Evolutionary conservation across 1,140 invertebrate species (phyloP).

Genomic region (Oreohelix idahoensis): DNA sequence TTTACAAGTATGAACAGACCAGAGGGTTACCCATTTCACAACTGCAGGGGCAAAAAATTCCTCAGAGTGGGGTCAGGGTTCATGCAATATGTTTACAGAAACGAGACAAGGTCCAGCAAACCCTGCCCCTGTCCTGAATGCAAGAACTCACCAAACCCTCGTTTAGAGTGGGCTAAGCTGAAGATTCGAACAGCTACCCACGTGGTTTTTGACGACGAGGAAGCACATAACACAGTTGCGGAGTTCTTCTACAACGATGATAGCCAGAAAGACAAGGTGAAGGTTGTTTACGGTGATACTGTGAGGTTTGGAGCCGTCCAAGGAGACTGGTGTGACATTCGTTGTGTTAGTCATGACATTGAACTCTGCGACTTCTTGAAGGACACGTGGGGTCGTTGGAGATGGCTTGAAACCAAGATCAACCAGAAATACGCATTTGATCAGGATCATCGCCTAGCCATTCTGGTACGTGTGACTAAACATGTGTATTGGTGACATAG

Average conservation of each 20-base stretch:
- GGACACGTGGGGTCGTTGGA: conserved; percentile 31
- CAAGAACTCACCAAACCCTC: neutral
- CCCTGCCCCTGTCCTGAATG: conserved; percentile 33
- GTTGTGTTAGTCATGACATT: conserved; percentile 29
- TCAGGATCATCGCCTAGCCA: conserved; percentile 13
- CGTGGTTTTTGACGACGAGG: conserved; percentile 31
- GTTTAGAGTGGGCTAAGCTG: conserved; percentile 30
- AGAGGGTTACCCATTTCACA: conserved; percentile 19
- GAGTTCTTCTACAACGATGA: conserved; percentile 25
- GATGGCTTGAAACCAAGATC: conserved; percentile 34
- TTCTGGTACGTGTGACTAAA: conserved; percentile 7
- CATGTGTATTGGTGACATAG: too few relatives aligned
- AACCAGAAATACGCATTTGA: conserved; percentile 18
- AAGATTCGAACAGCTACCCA: conserved; percentile 32
- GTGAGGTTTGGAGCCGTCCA: conserved; percentile 23
- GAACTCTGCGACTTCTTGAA: conserved; percentile 22
- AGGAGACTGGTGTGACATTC: conserved; percentile 39
- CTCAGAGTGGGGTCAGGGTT: conserved; percentile 22
- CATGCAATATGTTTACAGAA: conserved; percentile 34
- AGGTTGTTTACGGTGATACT: neutral
- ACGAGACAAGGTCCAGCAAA: conserved; percentile 4
- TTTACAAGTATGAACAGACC: conserved; percentile 4
- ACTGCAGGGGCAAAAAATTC: neutral
- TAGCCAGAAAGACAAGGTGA: conserved; percentile 9
- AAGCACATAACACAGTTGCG: conserved; percentile 12